phyloP scores from a whole-genome alignment of 92 coral and sea anemone genomes.

The Parazoanthus atlanticus region DNA sequence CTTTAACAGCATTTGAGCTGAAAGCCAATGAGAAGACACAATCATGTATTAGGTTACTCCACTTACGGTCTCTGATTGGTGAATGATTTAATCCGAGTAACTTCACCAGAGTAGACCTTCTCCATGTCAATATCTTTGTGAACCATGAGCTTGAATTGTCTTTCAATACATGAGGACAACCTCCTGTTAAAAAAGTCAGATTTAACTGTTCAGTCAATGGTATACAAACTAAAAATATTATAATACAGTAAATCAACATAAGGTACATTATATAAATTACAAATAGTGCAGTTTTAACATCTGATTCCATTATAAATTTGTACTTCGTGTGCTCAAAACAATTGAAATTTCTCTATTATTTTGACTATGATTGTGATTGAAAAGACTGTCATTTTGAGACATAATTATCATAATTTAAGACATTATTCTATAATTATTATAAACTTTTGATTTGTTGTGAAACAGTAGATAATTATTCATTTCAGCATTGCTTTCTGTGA shows the following conservation, averaged over 20 bases:
- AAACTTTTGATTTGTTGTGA: too few species aligned
- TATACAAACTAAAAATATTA: not conserved
- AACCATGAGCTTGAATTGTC: constrained; percentile 80
- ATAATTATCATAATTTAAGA: too few species aligned
- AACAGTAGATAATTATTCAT: too few species aligned
- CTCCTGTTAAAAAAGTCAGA: constrained; percentile 55
- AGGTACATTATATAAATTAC: not conserved
- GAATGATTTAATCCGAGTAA: constrained; percentile 77
- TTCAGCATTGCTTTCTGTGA: too few species aligned
- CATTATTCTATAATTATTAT: too few species aligned
- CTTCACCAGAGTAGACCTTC: constrained; percentile 87
- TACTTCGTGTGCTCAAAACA: too few species aligned
- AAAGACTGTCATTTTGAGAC: too few species aligned
- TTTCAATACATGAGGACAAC: constrained; percentile 84
- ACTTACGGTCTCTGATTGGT: constrained; percentile 93
- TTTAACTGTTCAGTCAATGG: not conserved
- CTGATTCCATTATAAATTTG: too few species aligned
- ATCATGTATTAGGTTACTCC: not conserved
- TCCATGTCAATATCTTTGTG: constrained; percentile 76
- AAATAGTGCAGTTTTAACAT: too few species aligned
- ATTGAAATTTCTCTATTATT: too few species aligned
- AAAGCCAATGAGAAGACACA: not conserved
- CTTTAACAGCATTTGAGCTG: too few species aligned
- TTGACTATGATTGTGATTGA: too few species aligned
- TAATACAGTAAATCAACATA: not conserved